Evolutionary conservation across 2,113 vertebrate genomes (phyloP), one percentile per base, ranked within the genome.

Genomic region (Perccottus glenii): DNA sequence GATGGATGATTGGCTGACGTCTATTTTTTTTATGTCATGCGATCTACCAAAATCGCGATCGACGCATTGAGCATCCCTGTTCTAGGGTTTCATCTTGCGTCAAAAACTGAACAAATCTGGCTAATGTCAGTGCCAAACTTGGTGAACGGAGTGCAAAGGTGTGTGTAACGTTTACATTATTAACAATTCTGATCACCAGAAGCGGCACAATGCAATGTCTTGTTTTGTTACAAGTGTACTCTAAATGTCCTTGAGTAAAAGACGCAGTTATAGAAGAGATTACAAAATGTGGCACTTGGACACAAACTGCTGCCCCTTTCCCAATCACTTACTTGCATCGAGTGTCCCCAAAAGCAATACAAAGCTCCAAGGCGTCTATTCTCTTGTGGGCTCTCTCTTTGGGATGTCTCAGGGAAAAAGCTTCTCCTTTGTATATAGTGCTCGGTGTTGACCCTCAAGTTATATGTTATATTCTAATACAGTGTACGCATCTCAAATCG

Each of bases 261-360:
- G 9, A 1, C 15, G 27, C 4, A 5, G 15, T 19, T 0, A 38
- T 38, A n/a, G 4, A n/a, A 33, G 6, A 5, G 40, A 62, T 12
- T 52, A 40, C 38, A 47, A 11, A 50, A 58, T 46, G 27, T 11
- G n/a, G 35, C 42, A 44, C 42, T 5, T 16, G 36, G 49, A 64
- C 0, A 1, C 32, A 75, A 45, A 64, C 48, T 40, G 14, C 55
- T 46, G 14, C 27, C 38, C 4, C 1, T 36, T 47, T 36, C 55
- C 12, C 56, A 15, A 35, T 59, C 48, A 59, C 16, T 52, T 40
- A 4, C 14, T 27, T 52, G 35, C 53, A 47, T 58, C 55, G 48
- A 38, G n/a, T 16, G 42, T 66, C 64, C 59, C 61, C 59, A 48
- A 44, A 59, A 74, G 40, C 35, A 12, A 19, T n/a, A 64, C 27